Evolutionary conservation across 2,797 vertebrate species (phyloP).

Genomic region (Rhinoraja longicauda): DNA sequence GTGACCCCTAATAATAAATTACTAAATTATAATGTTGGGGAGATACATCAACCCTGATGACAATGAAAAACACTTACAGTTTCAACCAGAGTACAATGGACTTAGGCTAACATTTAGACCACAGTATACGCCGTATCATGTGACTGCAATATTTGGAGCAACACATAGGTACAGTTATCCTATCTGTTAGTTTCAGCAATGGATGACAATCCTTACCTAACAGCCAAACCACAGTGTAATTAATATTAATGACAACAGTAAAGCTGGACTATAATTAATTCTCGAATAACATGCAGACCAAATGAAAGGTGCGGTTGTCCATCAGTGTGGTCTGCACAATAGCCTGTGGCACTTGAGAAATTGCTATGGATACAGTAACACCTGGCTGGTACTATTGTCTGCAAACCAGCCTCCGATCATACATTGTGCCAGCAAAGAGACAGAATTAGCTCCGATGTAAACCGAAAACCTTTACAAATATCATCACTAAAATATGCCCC

Average conservation of each 20-base stretch:
- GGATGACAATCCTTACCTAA: neutral
- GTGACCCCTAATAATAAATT: neutral
- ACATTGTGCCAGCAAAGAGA: neutral
- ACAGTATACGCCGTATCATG: neutral
- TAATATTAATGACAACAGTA: neutral
- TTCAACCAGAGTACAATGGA: neutral
- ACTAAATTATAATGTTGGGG: neutral
- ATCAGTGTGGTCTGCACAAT: neutral
- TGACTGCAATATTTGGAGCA: neutral
- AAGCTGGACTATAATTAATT: neutral
- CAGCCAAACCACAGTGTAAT: neutral
- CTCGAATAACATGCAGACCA: neutral
- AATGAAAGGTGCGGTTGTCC: neutral
- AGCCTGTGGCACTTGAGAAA: no score
- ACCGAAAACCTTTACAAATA: neutral
- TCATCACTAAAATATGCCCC: neutral
- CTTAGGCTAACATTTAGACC: neutral
- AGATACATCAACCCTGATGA: neutral
- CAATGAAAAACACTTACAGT: neutral
- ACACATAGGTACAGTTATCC: neutral
- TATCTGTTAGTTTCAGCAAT: neutral
- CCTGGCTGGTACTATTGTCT: no score
- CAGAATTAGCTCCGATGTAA: neutral
- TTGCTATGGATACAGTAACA: no score
- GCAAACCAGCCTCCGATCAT: no score